These are phyloP conservation scores for Axis porcinus DNA, from an alignment of 2,113 vertebrate species.

Conservation along the genomic window DNA sequence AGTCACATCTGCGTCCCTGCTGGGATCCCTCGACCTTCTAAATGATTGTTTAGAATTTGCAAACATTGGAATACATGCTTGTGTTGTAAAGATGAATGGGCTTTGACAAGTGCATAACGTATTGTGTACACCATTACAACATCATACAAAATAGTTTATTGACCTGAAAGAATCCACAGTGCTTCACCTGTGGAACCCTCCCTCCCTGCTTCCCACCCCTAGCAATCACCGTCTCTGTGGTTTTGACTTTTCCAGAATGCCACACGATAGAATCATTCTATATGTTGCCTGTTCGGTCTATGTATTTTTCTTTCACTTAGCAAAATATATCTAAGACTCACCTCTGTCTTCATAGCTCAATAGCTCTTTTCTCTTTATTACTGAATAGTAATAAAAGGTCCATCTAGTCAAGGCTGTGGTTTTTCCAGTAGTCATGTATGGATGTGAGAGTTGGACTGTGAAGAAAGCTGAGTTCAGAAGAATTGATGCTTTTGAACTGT, in stretches of 20 bases:
- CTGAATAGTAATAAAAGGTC: background rate
- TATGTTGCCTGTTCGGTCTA: background rate
- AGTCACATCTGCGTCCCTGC: background rate
- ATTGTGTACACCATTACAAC: background rate
- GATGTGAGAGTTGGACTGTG: background rate
- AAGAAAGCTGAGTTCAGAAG: background rate
- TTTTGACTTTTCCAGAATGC: constrained; percentile 12
- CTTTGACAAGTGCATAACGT: background rate
- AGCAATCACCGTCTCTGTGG: background rate
- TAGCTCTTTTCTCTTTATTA: background rate
- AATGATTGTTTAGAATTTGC: background rate
- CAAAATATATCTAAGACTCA: background rate
- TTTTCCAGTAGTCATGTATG: background rate
- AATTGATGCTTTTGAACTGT: background rate
- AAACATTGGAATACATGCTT: background rate
- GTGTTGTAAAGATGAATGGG: background rate
- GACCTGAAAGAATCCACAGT: background rate
- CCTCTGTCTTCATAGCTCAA: background rate
- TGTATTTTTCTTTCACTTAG: background rate
- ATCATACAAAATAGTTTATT: background rate
- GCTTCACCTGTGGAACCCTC: background rate
- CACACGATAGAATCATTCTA: background rate
- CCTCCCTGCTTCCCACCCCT: background rate
- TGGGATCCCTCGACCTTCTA: background rate
- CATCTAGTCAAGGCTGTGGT: background rate